Evolutionary conservation across 2,888 invertebrate genomes (phyloP), one percentile per base, ranked within the genome.

Genomic region (Cataglyphis albicans): DNA sequence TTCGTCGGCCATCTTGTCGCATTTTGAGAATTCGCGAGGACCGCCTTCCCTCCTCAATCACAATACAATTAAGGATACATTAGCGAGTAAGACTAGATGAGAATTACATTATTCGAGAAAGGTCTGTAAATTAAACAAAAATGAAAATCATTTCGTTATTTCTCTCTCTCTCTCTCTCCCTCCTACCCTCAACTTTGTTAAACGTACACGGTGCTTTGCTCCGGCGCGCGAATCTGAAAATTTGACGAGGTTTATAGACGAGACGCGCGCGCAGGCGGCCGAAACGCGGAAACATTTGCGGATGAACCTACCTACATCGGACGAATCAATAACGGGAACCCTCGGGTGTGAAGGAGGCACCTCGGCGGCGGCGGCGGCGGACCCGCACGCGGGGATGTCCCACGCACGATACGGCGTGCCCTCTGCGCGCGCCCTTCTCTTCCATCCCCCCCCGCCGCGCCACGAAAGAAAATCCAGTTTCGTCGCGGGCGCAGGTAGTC

Each of bases 311-410:
- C 85, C 86, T 44, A 44, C 41, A 59, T 88, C 84, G 83, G 85
- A 75, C 84, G 82, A 90, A 90, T 90, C 90, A 88, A 90, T 90
- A 90, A 87, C 85, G 84, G 82, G 83, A 83, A 80, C 83, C 83
- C 73, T 84, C 52, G 82, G 44, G 76, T 70, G 67, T 55, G 80
- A 80, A 64, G 57, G 70, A 80, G 78, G 59, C 59, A 80, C 59
- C 70, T 78, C 41, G 21, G 35, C 73, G 48, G 41, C 12, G 41
- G 35, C 18, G 48, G 35, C 21, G 44, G 38, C 48, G 57, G 59
- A 44, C 52, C 29, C 44, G 75, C 75, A 64, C 44, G 64, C 52
- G 32, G 55, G 55, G 41, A 64, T 64, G 81, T 81, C 76, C 32
- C 75, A 75, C 76, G 65, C 76, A 81, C 81, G 35, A 75, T 81